A percentile compares a stretch with the other conserved stretches of the same genome.
phyloP scores from a whole-genome alignment of 2,113 vertebrate genomes.

The Phaethornis superciliosus region DNA sequence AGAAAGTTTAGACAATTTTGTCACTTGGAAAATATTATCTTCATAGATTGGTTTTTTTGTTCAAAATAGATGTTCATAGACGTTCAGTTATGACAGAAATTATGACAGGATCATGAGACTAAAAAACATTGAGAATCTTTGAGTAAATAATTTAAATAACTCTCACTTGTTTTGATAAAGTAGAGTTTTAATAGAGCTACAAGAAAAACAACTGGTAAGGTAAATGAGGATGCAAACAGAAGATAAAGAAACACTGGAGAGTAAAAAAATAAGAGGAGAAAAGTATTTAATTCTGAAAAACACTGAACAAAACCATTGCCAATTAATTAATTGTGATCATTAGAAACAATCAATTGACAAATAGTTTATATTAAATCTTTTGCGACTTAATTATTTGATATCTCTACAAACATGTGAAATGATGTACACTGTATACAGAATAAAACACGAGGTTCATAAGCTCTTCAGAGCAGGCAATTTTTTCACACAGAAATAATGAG shows the following conservation, averaged over 20 bases:
- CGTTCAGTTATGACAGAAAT: neutral
- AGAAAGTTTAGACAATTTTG: neutral
- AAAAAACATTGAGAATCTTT: neutral
- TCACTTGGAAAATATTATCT: neutral
- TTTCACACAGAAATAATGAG: neutral
- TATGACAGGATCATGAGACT: neutral
- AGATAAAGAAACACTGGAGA: neutral
- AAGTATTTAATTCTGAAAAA: neutral
- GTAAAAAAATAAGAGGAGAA: neutral
- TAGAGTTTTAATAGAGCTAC: neutral
- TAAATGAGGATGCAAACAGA: neutral
- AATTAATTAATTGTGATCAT: neutral
- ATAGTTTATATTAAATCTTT: neutral
- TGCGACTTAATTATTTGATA: neutral
- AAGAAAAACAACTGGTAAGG: neutral
- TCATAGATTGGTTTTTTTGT: neutral
- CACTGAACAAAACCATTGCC: rapidly evolving
- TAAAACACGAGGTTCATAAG: neutral
- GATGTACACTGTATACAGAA: neutral
- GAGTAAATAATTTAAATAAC: neutral
- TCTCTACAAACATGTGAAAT: neutral
- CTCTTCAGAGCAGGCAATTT: neutral
- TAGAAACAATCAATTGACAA: neutral
- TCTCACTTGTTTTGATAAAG: neutral
- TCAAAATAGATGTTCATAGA: too few species aligned